These are phyloP conservation scores for Oxyura jamaicensis DNA, from an alignment of 2,113 vertebrate species.

Conservation along the genomic window DNA sequence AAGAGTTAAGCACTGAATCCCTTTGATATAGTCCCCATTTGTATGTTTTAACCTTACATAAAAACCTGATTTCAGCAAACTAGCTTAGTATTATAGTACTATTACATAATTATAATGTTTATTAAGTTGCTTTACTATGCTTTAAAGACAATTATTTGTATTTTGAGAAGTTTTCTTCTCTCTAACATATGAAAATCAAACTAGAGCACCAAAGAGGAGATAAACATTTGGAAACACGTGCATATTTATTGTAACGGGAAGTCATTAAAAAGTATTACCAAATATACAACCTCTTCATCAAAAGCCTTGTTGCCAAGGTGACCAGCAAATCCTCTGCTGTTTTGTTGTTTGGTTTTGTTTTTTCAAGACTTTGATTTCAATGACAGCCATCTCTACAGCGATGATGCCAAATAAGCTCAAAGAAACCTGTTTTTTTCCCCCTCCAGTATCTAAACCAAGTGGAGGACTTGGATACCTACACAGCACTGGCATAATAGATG, in stretches of 20 bases:
- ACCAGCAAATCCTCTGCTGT: background rate
- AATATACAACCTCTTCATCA: background rate
- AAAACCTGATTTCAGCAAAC: slow-evolving; percentile 20
- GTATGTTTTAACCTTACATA: background rate
- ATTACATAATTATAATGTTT: background rate
- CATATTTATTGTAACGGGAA: background rate
- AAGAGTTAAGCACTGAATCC: background rate
- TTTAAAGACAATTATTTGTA: background rate
- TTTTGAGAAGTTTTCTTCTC: background rate
- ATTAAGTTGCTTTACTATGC: background rate
- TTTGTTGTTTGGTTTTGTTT: background rate
- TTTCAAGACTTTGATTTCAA: background rate
- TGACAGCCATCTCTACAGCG: background rate
- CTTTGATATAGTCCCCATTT: background rate
- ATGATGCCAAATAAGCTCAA: background rate
- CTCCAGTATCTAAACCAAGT: background rate
- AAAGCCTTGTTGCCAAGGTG: slow-evolving; percentile 28
- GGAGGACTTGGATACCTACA: background rate
- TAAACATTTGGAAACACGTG: background rate
- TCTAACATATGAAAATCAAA: background rate
- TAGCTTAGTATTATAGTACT: background rate
- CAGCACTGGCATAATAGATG: background rate
- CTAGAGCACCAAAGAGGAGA: background rate
- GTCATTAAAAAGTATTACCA: background rate
- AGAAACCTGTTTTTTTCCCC: background rate